Conservation (phyloP, 2,888 invertebrate genomes). For the Sthenelais limicola region DNA sequence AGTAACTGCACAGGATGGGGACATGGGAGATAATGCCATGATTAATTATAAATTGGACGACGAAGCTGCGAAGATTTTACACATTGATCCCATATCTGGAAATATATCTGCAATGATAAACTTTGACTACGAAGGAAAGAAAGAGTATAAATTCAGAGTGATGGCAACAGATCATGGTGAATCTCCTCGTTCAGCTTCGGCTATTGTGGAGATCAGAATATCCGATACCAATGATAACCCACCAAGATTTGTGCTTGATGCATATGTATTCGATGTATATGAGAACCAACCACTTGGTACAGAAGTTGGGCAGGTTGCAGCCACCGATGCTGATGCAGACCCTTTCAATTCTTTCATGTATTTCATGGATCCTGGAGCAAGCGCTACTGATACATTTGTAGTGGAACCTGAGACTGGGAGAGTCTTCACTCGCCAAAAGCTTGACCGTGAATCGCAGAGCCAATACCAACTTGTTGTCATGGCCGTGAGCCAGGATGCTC, state of each 20-base stretch:
- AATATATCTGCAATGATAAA: conserved; percentile 84
- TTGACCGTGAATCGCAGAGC: conserved; percentile 86
- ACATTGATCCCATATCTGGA: conserved; percentile 80
- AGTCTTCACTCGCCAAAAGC: conserved; percentile 84
- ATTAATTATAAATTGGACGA: conserved; percentile 48
- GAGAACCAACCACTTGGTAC: conserved; percentile 61
- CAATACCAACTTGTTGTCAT: conserved; percentile 37
- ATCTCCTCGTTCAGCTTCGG: conserved; percentile 56
- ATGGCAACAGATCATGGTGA: conserved; percentile 64
- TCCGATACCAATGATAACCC: conserved; percentile 65
- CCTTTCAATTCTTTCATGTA: conserved; percentile 61
- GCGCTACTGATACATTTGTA: conserved; percentile 55
- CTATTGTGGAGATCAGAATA: conserved; percentile 57
- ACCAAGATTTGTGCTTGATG: conserved; percentile 77
- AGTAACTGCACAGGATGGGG: conserved; percentile 48
- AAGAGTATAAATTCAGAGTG: conserved; percentile 53
- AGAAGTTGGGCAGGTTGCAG: conserved; percentile 60
- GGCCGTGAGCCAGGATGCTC: conserved; percentile 37
- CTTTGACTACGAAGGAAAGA: conserved; percentile 87
- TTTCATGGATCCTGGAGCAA: conserved; percentile 47
- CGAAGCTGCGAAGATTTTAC: conserved; percentile 30
- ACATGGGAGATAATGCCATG: conserved; percentile 59
- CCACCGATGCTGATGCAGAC: conserved; percentile 61
- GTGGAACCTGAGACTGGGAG: conserved; percentile 78
- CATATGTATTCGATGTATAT: conserved; percentile 88